A percentile compares a stretch with the other conserved stretches of the same genome.
Evolutionary conservation across 2,113 vertebrate genomes (phyloP).

Genomic region (Rattus rattus): DNA sequence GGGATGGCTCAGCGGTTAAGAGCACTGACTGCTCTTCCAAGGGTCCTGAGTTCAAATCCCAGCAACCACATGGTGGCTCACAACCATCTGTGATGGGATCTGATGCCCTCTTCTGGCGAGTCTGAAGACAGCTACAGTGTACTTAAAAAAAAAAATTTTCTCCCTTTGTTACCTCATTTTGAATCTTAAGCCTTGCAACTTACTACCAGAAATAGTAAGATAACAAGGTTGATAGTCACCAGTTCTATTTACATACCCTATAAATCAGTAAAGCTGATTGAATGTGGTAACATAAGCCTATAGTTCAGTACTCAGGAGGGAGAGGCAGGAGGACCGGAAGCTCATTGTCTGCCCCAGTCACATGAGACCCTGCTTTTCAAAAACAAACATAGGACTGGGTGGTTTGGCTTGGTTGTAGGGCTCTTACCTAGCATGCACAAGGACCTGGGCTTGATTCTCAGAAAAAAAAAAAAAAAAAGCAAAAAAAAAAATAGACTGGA

Average conservation of each 20-base stretch:
- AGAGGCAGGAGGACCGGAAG: not conserved
- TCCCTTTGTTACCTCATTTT: not conserved
- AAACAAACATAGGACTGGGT: not conserved
- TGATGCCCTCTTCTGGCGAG: too few relatives aligned
- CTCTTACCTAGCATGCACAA: not conserved
- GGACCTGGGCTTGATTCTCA: not conserved
- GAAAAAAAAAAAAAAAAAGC: too few relatives aligned
- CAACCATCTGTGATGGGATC: too few relatives aligned
- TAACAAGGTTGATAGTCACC: not conserved
- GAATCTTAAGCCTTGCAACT: not conserved
- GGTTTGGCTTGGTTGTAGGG: not conserved
- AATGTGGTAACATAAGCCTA: not conserved
- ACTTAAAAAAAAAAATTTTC: not conserved
- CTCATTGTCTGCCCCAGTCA: not conserved
- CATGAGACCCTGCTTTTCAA: not conserved
- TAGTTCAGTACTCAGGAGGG: not conserved
- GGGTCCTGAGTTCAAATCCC: too few relatives aligned
- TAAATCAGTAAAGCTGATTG: conserved; percentile 1
- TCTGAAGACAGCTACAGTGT: too few relatives aligned
- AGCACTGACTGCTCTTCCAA: too few relatives aligned
- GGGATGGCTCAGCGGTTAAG: too few relatives aligned
- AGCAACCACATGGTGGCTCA: too few relatives aligned
- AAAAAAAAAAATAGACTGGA: not conserved
- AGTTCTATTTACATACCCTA: not conserved
- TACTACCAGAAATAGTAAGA: not conserved